Evolutionary conservation across 2,113 vertebrate genomes (phyloP).

Genomic region (Tupaia chinensis): DNA sequence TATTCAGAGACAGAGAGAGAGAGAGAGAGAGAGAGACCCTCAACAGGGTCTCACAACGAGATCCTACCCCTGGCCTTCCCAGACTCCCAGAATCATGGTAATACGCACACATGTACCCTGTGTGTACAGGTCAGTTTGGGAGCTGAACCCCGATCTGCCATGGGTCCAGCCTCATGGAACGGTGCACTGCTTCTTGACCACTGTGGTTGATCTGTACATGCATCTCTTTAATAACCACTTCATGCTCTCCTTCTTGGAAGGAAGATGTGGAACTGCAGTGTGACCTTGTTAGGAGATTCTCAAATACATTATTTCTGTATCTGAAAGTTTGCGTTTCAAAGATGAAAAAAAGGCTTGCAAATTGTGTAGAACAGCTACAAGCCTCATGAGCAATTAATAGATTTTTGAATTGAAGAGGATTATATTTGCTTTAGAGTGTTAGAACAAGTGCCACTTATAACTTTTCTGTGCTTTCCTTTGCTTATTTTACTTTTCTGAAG

Average conservation of each 20-base stretch:
- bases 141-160: no score
- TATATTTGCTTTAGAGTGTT: constrained; percentile 21
- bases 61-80: no score
- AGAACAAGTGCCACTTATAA: not conserved
- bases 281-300: not conserved
- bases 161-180: no score
- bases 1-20: no score
- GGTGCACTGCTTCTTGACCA: no score
- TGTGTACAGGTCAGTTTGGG: no score
- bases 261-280: not conserved
- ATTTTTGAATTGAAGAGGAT: constrained; percentile 31
- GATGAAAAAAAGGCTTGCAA: not conserved
- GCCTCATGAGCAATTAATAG: not conserved
- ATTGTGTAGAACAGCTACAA: not conserved
- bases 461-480: constrained; percentile 42
- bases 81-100: no score
- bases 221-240: no score
- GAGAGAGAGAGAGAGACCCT: no score
- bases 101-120: no score
- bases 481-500: constrained; percentile 52
- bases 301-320: not conserved
- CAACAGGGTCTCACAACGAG: no score
- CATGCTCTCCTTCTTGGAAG: not conserved
- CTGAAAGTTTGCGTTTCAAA: constrained; percentile 11
- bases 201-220: no score